These are phyloP conservation scores for Pterocles orientalis DNA, from an alignment of 2,113 vertebrate species.

Conservation along the genomic window DNA sequence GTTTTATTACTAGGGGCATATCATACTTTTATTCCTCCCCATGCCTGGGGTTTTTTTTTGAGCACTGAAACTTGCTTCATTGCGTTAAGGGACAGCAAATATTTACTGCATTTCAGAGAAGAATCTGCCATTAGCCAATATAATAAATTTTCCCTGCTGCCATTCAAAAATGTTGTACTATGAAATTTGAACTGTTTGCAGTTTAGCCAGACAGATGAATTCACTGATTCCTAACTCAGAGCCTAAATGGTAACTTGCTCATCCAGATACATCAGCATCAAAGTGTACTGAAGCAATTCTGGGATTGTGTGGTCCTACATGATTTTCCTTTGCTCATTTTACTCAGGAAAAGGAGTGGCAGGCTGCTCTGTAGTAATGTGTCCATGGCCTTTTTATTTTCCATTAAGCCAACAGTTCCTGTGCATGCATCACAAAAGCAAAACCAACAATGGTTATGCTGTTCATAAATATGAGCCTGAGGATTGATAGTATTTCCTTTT, in stretches of 20 bases:
- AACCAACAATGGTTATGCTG: background rate
- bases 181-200: slow-evolving; percentile 49
- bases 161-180: slow-evolving; percentile 13
- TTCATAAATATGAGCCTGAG: background rate
- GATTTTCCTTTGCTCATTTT: background rate
- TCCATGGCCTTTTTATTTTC: background rate
- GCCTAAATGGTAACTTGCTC: slow-evolving; percentile 9
- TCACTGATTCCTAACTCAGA: slow-evolving; percentile 38
- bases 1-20: background rate
- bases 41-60: background rate
- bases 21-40: background rate
- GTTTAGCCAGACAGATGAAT: slow-evolving; percentile 37
- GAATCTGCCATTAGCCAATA: slow-evolving; percentile 16
- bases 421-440: background rate
- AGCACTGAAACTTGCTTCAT: background rate
- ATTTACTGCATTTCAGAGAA: slow-evolving; percentile 26
- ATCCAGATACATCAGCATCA: slow-evolving; percentile 37
- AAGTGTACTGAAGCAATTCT: slow-evolving; percentile 11
- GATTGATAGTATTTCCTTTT: background rate
- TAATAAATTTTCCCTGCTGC: slow-evolving; percentile 21
- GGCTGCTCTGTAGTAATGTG: background rate
- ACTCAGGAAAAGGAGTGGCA: background rate
- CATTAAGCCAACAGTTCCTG: background rate
- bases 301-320: background rate
- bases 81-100: background rate